Evolutionary conservation across 23 tunicate genomes (phyloP), one percentile per base, ranked within the genome.

Genomic region (Phallusia fumigata): DNA sequence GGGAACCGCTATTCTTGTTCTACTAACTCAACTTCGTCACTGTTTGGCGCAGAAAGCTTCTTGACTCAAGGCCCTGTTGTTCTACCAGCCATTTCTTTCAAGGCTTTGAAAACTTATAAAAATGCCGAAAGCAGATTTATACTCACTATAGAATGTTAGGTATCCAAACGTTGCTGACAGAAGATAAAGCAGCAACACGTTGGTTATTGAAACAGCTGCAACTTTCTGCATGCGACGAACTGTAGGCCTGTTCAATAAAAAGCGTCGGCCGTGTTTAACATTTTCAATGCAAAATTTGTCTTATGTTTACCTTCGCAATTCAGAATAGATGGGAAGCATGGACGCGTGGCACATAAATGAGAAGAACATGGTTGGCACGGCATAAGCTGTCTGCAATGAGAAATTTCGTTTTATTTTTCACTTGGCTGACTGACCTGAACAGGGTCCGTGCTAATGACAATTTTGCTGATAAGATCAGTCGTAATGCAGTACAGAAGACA

Each of bases 261-360:
- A 5, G 10, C 5, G 47, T 76, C 11, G 31, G 26, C 15, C 8
- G 33, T 32, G 33, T 8, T 10, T 3, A 3, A 6, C 6, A 3
- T 5, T 40, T 40, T 40, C 10, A 40, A 40, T 18, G 44, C 18
- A 40, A 40, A 3, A 3, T 40, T 40, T 40, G 47, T 40, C 47
- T 40, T 3, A 40, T 40, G 47, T 81, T 88, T 49, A 93, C 98
- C 86, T 81, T 82, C 98, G 76, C 72, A 93, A 77, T 78, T 93
- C 98, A 36, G 88, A 73, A 77, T 93, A 93, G 28, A 93, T 93
- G 8, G 98, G 98, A 47, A 93, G 90, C 98, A 93, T 93, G 19
- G 98, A 93, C 3, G 98, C 98, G 85, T 93, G 98, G 73, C 98
- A 93, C 98, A 93, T 93, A 64, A 93, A 93, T 22, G 93, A 76